These are phyloP conservation scores for Lycodopsis pacificus DNA, from an alignment of 2,797 vertebrate genomes.

Conservation along the genomic window DNA sequence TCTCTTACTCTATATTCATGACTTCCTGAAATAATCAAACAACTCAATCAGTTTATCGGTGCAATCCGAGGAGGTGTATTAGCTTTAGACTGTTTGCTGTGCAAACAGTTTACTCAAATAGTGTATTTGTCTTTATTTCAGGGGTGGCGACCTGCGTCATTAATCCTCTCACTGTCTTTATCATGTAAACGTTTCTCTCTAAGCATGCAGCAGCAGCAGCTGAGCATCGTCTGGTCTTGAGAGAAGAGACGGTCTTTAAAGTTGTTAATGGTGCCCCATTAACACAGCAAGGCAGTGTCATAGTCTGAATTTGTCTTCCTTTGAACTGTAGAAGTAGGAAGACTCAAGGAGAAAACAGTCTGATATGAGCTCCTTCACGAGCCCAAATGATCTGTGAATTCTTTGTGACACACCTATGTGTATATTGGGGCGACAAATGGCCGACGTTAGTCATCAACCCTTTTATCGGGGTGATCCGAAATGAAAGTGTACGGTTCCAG, in stretches of 20 bases:
- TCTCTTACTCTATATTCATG: slow-evolving; percentile 45
- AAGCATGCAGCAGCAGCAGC: slow-evolving; percentile 47
- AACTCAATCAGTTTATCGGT: slow-evolving; percentile 48
- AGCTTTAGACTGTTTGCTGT: slow-evolving; percentile 59
- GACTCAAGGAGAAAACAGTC: slow-evolving; percentile 30
- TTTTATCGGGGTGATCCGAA: neutral
- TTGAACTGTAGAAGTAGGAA: slow-evolving; percentile 49
- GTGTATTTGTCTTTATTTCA: slow-evolving; percentile 70
- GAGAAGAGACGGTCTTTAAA: slow-evolving; percentile 36
- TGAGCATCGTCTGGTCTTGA: slow-evolving; percentile 61
- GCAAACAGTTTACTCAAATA: slow-evolving; percentile 58
- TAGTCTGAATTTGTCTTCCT: slow-evolving; percentile 38
- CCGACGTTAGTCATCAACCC: neutral
- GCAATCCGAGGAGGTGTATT: slow-evolving; percentile 55
- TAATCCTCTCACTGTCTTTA: slow-evolving; percentile 71
- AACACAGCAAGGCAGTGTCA: slow-evolving; percentile 38
- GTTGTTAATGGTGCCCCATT: slow-evolving; percentile 41
- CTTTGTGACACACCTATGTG: neutral
- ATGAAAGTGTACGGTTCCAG: neutral
- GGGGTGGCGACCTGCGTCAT: slow-evolving; percentile 41
- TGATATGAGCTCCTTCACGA: neutral
- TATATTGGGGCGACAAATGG: slow-evolving; percentile 1
- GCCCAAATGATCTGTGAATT: slow-evolving; percentile 5
- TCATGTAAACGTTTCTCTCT: slow-evolving; percentile 66
- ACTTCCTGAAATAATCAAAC: slow-evolving; percentile 53